These are phyloP conservation scores for Saccostrea echinata DNA, from an alignment of 1,140 invertebrate species.

Conservation along the genomic window DNA sequence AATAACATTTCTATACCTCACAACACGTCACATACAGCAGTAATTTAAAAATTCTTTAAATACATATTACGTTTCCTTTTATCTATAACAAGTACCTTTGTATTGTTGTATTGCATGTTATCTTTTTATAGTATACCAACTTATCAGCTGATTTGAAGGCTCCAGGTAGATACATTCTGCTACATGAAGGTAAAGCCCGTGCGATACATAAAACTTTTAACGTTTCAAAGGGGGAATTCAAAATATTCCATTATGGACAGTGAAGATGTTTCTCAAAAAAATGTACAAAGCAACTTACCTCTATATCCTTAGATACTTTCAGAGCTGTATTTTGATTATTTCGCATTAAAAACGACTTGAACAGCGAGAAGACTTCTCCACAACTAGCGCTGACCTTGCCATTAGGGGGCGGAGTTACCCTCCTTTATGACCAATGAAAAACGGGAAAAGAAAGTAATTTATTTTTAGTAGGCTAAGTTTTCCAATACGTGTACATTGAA, in stretches of 20 bases:
- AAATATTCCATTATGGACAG: not conserved
- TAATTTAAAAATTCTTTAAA: not conserved
- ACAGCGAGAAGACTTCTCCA: not conserved
- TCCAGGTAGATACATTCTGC: not conserved
- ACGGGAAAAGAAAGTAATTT: not conserved
- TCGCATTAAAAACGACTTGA: not conserved
- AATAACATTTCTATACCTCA: not conserved
- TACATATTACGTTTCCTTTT: not conserved
- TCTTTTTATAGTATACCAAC: conserved; percentile 10
- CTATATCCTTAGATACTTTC: not conserved
- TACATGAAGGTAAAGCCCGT: not conserved
- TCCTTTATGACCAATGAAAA: not conserved
- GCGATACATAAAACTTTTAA: not conserved
- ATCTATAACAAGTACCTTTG: not conserved
- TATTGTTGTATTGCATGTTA: not conserved
- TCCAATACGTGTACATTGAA: not conserved
- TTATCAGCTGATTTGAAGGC: conserved; percentile 19
- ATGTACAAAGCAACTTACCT: not conserved
- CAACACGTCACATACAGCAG: not conserved
- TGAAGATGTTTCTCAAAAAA: not conserved
- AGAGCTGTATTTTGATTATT: not conserved
- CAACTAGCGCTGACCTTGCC: not conserved
- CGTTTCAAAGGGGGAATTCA: too few species aligned
- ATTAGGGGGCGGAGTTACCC: conserved; percentile 17
- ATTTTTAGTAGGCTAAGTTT: conserved; percentile 28